phyloP scores from a whole-genome alignment of 2,113 vertebrate genomes.

The Rhynchopsitta pachyrhyncha region DNA sequence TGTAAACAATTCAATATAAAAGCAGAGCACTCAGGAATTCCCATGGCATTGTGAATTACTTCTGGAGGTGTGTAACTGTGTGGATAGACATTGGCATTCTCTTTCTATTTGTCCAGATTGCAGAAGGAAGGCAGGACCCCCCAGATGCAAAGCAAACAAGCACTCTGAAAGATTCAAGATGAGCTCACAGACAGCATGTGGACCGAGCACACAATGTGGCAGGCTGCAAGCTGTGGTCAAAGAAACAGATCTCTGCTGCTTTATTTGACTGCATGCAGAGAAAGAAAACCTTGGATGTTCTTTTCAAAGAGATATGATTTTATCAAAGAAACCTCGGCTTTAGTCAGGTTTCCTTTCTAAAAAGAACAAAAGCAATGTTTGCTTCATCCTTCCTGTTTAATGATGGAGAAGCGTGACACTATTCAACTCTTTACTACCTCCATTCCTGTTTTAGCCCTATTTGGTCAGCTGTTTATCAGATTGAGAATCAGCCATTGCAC shows the following conservation, averaged over 20 bases:
- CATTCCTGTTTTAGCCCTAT: neutral
- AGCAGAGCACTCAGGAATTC: neutral
- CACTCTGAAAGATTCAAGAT: neutral
- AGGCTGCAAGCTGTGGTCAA: neutral
- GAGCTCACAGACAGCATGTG: neutral
- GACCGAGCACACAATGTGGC: neutral
- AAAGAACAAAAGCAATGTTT: neutral
- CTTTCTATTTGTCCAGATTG: neutral
- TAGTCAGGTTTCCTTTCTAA: neutral
- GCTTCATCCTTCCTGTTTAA: neutral
- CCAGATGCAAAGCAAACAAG: neutral
- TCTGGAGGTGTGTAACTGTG: neutral
- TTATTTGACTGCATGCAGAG: neutral
- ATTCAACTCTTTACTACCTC: neutral
- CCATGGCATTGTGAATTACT: neutral
- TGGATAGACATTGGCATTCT: neutral
- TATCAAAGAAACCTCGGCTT: neutral
- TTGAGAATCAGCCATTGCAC: neutral
- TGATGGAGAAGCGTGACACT: neutral
- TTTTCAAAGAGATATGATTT: neutral
- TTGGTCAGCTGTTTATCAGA: neutral
- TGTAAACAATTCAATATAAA: neutral
- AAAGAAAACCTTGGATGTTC: neutral
- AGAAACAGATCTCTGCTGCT: neutral
- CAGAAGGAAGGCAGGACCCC: neutral